Percentiles rank a stretch among this genome's conserved stretches.
Conservation (phyloP, 1,140 invertebrate genomes). For the Saccostrea cuccullata region DNA sequence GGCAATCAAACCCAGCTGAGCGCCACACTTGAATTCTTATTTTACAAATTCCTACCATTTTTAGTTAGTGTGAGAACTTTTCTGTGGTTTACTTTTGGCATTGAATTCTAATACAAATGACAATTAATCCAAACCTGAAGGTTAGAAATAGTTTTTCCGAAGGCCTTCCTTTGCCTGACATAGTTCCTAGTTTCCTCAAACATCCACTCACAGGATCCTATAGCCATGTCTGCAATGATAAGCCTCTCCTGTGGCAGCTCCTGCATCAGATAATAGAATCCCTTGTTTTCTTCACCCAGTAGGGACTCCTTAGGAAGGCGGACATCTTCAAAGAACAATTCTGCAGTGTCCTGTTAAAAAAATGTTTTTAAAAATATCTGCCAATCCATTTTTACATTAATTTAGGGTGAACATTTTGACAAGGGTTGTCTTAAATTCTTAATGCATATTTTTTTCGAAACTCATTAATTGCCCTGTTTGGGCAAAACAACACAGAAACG, state of each 20-base stretch:
- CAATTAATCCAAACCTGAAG: slow-evolving; percentile 74
- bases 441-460: too few relatives aligned
- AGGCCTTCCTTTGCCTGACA: slow-evolving; percentile 79
- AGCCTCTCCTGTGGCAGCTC: slow-evolving; percentile 80
- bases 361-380: neutral
- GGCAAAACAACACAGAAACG: too few relatives aligned
- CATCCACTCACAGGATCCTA: slow-evolving; percentile 79
- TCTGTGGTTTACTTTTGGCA: too few relatives aligned
- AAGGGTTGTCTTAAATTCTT: too few relatives aligned
- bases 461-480: too few relatives aligned
- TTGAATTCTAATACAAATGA: neutral
- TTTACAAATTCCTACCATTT: too few relatives aligned
- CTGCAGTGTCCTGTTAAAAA: slow-evolving; percentile 79
- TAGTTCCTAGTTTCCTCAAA: slow-evolving; percentile 80
- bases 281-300: slow-evolving; percentile 79
- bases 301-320: slow-evolving; percentile 78
- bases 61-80: too few relatives aligned
- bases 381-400: too few relatives aligned
- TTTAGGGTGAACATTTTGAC: too few relatives aligned
- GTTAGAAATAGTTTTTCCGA: slow-evolving; percentile 79
- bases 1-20: too few relatives aligned
- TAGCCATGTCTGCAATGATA: slow-evolving; percentile 76
- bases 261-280: slow-evolving; percentile 81
- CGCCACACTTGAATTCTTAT: too few relatives aligned
- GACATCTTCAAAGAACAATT: slow-evolving; percentile 81